Evolutionary conservation across 1,140 invertebrate genomes (phyloP), one percentile per base, ranked within the genome.

Genomic region (Brachionus rotundiformis): DNA sequence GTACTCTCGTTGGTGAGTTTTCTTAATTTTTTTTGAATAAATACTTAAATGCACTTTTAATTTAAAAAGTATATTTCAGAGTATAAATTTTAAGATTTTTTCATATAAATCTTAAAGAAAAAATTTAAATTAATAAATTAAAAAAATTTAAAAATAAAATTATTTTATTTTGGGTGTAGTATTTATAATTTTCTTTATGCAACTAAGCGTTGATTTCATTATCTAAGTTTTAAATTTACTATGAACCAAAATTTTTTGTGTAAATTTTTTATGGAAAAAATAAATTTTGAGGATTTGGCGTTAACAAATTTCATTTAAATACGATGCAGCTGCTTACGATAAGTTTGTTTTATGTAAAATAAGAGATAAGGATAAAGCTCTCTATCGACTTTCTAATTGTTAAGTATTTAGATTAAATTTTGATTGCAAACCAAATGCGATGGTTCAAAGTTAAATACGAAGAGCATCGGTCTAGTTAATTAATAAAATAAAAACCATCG

Each of bases 391-490:
- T n/a, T n/a, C n/a, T n/a, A n/a, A n/a, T n/a, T n/a, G n/a, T n/a
- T n/a, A n/a, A n/a, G 8, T 54, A 8, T 23, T 7, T 54, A 19
- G 47, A 19, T 54, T 54, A 54, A 54, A 54, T 54, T 54, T 25
- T 54, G 23, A 54, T 54, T 2, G 23, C 16, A 16, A 54, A 54
- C 47, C 47, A 54, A 54, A 54, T 54, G 47, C 47, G 19, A 54
- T 54, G 47, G 47, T 54, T 54, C 47, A 54, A 54, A 54, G 47
- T 54, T 54, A 54, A 23, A 54, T 54, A 8, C n/a, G 23, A 54
- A 54, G 47, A 54, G 47, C 47, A 54, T 19, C 23, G 47, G 47
- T 54, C 1, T 19, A 25, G n/a, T 3, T 19, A 23, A 54, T 54
- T 54, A 11, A 39, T 39, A 39, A 11, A 1, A 39, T 7, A 39